Percentiles rank a stretch among this genome's conserved stretches.
These are phyloP conservation scores for Vollenhovia emeryi DNA, from an alignment of 1,140 invertebrate species.

Conservation along the genomic window DNA sequence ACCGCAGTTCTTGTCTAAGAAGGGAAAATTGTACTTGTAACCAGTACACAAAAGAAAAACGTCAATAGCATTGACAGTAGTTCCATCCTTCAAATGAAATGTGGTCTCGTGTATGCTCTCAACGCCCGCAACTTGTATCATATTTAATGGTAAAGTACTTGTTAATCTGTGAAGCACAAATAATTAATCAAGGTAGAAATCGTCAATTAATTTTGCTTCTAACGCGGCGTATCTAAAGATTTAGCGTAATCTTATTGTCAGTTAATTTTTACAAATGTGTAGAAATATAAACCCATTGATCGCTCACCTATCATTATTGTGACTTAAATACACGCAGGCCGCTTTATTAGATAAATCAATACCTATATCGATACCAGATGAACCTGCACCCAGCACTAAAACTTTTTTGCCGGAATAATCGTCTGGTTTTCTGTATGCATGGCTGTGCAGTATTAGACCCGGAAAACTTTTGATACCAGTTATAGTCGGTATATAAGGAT, in stretches of 20 bases:
- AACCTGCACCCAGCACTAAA: constrained; percentile 88
- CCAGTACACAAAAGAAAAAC: constrained; percentile 84
- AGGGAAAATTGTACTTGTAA: constrained; percentile 89
- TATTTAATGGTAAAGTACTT: constrained; percentile 65
- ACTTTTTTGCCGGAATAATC: constrained; percentile 86
- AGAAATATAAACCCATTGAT: background rate
- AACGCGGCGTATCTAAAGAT: background rate
- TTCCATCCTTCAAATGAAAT: constrained; percentile 73
- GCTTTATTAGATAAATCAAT: constrained; percentile 85
- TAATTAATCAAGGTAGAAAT: background rate
- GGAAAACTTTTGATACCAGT: constrained; percentile 86
- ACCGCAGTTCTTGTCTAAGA: constrained; percentile 87
- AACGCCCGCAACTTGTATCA: constrained; percentile 75
- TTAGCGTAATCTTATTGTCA: background rate
- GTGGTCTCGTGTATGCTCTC: constrained; percentile 68
- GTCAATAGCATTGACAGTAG: constrained; percentile 61
- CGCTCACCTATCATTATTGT: constrained; percentile 75
- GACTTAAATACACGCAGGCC: constrained; percentile 84
- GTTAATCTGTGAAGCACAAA: constrained; percentile 63
- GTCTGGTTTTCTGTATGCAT: constrained; percentile 88
- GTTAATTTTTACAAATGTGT: background rate
- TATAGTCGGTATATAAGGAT: constrained; percentile 87
- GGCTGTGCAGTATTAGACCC: constrained; percentile 89
- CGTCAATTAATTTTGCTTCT: background rate
- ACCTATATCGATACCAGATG: constrained; percentile 90